Conservation (phyloP, 2,888 invertebrate genomes). For the Papilio demoleus region DNA sequence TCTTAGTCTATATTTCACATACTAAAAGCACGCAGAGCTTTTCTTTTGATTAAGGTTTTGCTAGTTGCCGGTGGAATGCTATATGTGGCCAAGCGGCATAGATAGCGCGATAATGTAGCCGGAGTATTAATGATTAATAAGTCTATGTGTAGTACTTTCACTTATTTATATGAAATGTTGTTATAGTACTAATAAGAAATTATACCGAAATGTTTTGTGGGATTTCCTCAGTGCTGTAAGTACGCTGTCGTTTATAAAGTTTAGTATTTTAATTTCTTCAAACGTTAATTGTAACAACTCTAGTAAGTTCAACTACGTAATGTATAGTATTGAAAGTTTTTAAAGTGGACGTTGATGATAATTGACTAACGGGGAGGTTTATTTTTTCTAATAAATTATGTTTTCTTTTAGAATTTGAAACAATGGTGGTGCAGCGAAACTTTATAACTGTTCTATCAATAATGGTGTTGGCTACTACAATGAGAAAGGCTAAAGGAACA, state of each 20-base stretch:
- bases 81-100: too few species aligned
- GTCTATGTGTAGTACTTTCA: too few species aligned
- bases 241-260: neutral
- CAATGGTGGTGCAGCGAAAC: conserved; percentile 69
- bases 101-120: too few species aligned
- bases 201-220: neutral
- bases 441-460: conserved; percentile 57
- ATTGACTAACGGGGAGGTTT: too few species aligned
- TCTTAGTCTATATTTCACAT: neutral
- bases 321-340: neutral
- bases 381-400: neutral
- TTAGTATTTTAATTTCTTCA: neutral
- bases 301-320: neutral
- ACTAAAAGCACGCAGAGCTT: too few species aligned
- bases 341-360: neutral
- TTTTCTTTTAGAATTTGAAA: conserved; percentile 49
- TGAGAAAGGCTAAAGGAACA: conserved; percentile 58
- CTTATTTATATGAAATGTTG: too few species aligned
- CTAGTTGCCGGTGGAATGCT: too few species aligned
- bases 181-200: neutral
- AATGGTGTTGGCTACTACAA: conserved; percentile 53
- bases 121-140: too few species aligned
- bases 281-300: neutral
- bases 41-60: too few species aligned
- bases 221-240: neutral